These are phyloP conservation scores for Brachionichthys hirsutus DNA, from an alignment of 2,113 vertebrate genomes.

Conservation along the genomic window DNA sequence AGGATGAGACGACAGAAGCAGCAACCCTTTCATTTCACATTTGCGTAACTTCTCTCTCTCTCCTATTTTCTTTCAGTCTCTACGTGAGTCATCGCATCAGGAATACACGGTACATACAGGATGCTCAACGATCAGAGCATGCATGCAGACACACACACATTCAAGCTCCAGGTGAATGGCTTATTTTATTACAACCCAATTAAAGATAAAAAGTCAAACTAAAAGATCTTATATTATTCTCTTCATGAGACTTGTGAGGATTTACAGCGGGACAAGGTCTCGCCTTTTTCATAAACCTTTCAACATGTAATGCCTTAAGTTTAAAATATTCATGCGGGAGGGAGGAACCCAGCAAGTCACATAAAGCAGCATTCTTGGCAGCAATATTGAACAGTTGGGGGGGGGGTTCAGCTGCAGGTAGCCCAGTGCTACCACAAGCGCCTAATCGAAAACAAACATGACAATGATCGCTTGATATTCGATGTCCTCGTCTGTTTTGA, in stretches of 20 bases:
- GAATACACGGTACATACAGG: too few species aligned
- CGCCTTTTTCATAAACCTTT: conserved; percentile 39
- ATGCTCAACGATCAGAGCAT: not conserved
- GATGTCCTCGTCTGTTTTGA: too few species aligned
- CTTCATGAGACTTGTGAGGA: conserved; percentile 22
- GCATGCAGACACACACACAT: not conserved
- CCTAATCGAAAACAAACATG: conserved; percentile 34
- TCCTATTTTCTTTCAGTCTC: not conserved
- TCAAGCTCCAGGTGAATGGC: not conserved
- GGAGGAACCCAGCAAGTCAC: conserved; percentile 10
- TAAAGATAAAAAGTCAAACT: conserved; percentile 3
- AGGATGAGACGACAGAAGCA: too few species aligned
- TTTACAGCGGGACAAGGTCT: conserved; percentile 1
- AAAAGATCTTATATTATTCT: conserved; percentile 19
- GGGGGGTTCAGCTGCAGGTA: conserved; percentile 32
- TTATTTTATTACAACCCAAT: not conserved
- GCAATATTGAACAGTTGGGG: conserved; percentile 19
- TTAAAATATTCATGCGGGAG: conserved; percentile 54
- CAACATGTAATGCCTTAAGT: conserved; percentile 33
- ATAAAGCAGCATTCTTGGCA: conserved; percentile 18
- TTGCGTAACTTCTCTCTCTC: not conserved
- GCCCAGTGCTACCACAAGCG: conserved; percentile 14
- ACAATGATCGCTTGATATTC: conserved; percentile 22
- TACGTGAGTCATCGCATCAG: not conserved
- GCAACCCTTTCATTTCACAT: too few species aligned